phyloP scores from a whole-genome alignment of 2,113 vertebrate species.

The Fulica atra region DNA sequence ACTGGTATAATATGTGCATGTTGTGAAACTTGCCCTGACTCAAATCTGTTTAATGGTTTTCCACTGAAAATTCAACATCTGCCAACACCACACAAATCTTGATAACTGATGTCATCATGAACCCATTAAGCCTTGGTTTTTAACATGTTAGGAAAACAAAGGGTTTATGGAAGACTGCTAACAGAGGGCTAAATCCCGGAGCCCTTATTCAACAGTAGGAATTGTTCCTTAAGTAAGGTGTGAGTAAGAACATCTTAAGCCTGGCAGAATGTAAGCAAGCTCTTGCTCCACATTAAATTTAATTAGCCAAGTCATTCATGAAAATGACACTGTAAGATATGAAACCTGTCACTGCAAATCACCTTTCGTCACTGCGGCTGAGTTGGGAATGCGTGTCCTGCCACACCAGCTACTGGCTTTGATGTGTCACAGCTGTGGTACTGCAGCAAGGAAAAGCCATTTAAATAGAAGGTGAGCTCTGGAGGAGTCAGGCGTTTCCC shows the following conservation, averaged over 20 bases:
- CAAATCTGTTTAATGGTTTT: constrained; percentile 68
- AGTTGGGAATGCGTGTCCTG: constrained; percentile 38
- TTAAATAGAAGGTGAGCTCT: neutral
- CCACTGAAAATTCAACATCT: constrained; percentile 74
- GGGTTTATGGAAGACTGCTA: constrained; percentile 68
- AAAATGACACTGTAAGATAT: constrained; percentile 47
- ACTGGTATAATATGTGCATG: constrained; percentile 26
- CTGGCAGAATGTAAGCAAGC: constrained; percentile 39
- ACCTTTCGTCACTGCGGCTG: constrained; percentile 24
- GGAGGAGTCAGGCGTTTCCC: neutral
- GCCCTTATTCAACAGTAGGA: constrained; percentile 42
- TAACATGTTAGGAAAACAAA: constrained; percentile 65
- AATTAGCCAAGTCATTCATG: constrained; percentile 53
- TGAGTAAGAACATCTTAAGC: constrained; percentile 58
- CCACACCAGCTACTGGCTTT: constrained; percentile 51
- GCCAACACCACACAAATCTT: constrained; percentile 74
- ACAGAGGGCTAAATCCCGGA: constrained; percentile 59
- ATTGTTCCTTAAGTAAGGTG: constrained; percentile 53
- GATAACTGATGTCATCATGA: constrained; percentile 72
- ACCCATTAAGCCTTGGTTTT: constrained; percentile 63
- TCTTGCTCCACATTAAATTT: constrained; percentile 60
- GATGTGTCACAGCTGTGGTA: constrained; percentile 54
- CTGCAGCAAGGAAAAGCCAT: constrained; percentile 39
- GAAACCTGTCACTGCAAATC: constrained; percentile 56
- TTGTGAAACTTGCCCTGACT: constrained; percentile 64